Percentiles rank a stretch among this genome's conserved stretches.
phyloP scores from a whole-genome alignment of 2,113 vertebrate species.

The Eulacestoma nigropectus region DNA sequence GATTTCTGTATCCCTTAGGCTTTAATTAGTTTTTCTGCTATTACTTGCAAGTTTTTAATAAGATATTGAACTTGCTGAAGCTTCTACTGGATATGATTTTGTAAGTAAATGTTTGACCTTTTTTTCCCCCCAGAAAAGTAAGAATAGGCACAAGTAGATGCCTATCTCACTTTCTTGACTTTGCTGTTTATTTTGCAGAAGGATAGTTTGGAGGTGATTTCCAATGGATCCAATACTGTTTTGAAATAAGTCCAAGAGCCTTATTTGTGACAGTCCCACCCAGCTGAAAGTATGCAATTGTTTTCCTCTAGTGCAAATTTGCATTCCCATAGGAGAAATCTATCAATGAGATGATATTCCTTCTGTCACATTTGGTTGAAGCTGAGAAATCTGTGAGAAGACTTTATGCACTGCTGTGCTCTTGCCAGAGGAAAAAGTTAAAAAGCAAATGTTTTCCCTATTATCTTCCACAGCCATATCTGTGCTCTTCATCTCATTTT shows the following conservation, averaged over 20 bases:
- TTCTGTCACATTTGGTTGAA: background rate
- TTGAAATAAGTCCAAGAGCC: background rate
- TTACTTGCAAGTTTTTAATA: conserved; percentile 38
- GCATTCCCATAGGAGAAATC: background rate
- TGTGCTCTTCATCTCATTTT: background rate
- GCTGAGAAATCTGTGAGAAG: background rate
- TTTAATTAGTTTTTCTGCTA: conserved; percentile 44
- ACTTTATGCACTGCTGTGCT: background rate
- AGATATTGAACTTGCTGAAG: background rate
- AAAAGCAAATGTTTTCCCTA: background rate
- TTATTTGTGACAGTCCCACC: background rate
- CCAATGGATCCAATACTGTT: background rate
- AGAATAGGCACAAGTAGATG: background rate
- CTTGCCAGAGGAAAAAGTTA: background rate
- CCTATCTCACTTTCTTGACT: background rate
- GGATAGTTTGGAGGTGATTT: background rate
- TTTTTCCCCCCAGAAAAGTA: background rate
- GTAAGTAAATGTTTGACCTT: background rate
- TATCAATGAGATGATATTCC: background rate
- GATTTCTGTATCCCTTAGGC: conserved; percentile 22
- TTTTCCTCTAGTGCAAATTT: background rate
- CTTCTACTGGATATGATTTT: background rate
- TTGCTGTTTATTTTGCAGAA: background rate
- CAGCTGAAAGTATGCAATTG: background rate
- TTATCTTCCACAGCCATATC: background rate